Evolutionary conservation across 2,113 vertebrate genomes (phyloP).

Genomic region (Epinephelus moara): DNA sequence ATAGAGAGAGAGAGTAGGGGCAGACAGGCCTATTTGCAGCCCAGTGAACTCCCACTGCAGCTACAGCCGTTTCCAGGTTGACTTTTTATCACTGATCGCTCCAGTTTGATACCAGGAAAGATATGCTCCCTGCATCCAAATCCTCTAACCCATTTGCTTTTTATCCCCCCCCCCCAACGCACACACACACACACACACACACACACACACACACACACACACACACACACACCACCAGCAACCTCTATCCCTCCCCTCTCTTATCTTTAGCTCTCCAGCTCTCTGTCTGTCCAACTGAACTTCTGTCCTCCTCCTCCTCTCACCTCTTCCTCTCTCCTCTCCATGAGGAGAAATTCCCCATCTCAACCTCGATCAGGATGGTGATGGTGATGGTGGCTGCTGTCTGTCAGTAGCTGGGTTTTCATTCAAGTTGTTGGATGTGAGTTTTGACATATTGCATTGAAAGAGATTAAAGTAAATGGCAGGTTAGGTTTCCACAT

Average conservation of each 20-base stretch:
- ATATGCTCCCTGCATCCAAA: slow-evolving; percentile 72
- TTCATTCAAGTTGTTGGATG: not conserved
- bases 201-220: not conserved
- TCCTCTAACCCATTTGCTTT: slow-evolving; percentile 67
- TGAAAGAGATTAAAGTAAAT: not conserved
- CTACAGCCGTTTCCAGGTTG: slow-evolving; percentile 76
- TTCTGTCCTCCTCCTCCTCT: slow-evolving; percentile 64
- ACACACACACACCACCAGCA: not conserved
- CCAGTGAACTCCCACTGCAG: slow-evolving; percentile 74
- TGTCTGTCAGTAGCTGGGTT: not conserved
- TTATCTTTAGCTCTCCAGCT: slow-evolving; percentile 70
- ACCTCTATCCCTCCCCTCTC: slow-evolving; percentile 53
- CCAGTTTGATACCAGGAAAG: slow-evolving; percentile 70
- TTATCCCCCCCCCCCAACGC: slow-evolving; percentile 15
- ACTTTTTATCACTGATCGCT: slow-evolving; percentile 41
- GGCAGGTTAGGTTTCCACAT: no score
- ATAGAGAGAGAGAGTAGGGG: slow-evolving; percentile 25
- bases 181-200: not conserved
- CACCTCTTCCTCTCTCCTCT: slow-evolving; percentile 33
- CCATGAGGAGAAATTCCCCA: slow-evolving; percentile 44
- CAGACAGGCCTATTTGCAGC: slow-evolving; percentile 63
- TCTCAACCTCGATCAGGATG: slow-evolving; percentile 24
- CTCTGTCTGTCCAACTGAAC: slow-evolving; percentile 75
- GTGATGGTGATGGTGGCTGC: not conserved
- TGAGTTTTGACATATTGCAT: not conserved